Base-by-base conservation (phyloP, 2,113 vertebrate species). In the Austrofundulus limnaeus region DNA sequence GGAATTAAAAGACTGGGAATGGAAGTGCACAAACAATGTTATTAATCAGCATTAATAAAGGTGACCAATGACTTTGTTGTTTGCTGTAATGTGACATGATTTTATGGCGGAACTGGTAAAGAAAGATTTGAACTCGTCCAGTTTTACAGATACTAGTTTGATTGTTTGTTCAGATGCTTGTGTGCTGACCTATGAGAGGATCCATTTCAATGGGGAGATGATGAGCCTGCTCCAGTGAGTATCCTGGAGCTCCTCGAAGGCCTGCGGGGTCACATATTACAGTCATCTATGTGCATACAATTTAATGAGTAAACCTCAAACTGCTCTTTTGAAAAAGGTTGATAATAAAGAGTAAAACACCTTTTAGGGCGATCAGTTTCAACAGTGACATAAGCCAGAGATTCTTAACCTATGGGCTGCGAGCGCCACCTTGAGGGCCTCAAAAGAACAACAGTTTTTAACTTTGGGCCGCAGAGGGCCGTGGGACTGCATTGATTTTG, bases 201-300 rank as follows among this genome's bases (percentile, higher is more conserved):
- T 93, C 92, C 92, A 93, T 93, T 81, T 93, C 92, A 21, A 93
- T 93, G 61, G 92, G 92, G 5, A 93, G 90, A 75, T 93, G 92
- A 80, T 93, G 92, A 73, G 92, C 90, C 80, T 93, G 92, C 64
- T 93, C 92, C 14, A 93, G 74, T 45, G 92, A 93, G 65, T 93
- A 93, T 56, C 92, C 92, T 17, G 92, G 92, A 55, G 92, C 92
- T 72, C 92, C 92, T 54, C 92, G 90, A 25, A 93, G 90, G 55
- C 92, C 92, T 93, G 66, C n/a, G 34, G 23, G 23, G 53, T 41
- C 16, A 5, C n/a, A 23, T 16, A 42, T 51, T 20, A 69, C 10
- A 60, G 17, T 56, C 24, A 79, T 2, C 41, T 53, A 65, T 0
- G 34, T 24, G 38, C 34, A 61, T 21, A 49, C 5, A 21, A 19